Conservation (phyloP, 2,888 invertebrate species). For the Panzeria rudis region DNA sequence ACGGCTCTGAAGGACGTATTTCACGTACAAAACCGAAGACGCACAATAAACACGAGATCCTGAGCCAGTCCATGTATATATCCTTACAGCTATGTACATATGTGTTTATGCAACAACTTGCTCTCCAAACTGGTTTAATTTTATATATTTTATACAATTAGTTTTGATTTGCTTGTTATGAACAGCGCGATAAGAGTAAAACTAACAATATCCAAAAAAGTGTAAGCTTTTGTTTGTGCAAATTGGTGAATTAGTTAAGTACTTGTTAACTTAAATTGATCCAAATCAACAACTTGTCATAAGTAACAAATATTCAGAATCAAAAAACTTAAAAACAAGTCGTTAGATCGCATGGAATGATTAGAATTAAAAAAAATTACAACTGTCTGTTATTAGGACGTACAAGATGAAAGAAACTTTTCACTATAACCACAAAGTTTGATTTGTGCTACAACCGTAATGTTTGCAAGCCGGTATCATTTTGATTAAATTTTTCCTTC, state of each 20-base stretch:
- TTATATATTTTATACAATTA: background rate
- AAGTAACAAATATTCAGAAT: slow-evolving; percentile 5
- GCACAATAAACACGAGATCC: slow-evolving; percentile 89
- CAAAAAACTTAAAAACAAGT: slow-evolving; percentile 2
- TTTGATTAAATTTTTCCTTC: slow-evolving; percentile 9
- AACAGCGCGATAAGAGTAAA: too few species aligned
- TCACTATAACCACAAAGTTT: too few species aligned
- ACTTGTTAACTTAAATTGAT: slow-evolving; percentile 11
- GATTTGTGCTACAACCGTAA: background rate
- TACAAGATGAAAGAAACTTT: too few species aligned
- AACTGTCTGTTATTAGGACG: too few species aligned
- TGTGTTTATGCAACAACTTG: background rate
- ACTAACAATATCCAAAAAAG: too few species aligned
- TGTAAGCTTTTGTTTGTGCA: background rate
- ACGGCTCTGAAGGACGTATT: slow-evolving; percentile 94
- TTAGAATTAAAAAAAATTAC: background rate
- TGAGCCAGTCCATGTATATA: slow-evolving; percentile 86
- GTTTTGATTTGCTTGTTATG: background rate
- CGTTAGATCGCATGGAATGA: background rate
- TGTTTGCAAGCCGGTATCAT: slow-evolving; percentile 46
- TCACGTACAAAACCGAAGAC: slow-evolving; percentile 92
- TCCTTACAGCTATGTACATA: background rate
- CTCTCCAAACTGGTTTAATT: background rate
- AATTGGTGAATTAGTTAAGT: background rate
- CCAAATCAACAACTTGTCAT: too few species aligned